phyloP scores from a whole-genome alignment of 2,797 vertebrate species.

The Sebastes steindachneri region DNA sequence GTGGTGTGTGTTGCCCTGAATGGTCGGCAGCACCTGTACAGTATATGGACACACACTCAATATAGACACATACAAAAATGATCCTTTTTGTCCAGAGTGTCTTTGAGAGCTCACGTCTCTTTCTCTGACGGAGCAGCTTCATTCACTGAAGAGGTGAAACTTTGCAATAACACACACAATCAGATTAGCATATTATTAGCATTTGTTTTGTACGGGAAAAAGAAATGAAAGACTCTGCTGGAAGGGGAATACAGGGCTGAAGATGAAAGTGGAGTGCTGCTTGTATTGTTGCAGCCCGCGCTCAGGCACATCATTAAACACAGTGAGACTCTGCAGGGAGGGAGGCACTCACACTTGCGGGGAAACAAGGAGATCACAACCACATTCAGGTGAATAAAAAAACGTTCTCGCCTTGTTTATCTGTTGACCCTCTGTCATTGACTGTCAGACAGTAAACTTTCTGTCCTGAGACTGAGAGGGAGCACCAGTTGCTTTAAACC shows the following conservation, averaged over 20 bases:
- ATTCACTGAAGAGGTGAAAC: constrained; percentile 10
- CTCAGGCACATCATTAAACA: neutral
- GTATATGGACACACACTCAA: neutral
- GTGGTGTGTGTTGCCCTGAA: neutral
- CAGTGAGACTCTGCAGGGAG: constrained; percentile 9
- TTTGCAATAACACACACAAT: constrained; percentile 31
- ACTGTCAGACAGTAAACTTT: neutral
- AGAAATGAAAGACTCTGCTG: constrained; percentile 21
- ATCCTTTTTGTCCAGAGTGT: neutral
- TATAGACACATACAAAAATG: neutral
- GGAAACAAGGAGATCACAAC: neutral
- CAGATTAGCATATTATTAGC: constrained; percentile 70
- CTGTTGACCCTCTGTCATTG: neutral
- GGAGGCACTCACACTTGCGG: neutral
- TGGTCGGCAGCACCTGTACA: neutral
- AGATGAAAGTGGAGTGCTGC: constrained; percentile 25
- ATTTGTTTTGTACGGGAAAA: constrained; percentile 29
- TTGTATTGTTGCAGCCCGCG: neutral
- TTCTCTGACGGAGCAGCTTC: neutral
- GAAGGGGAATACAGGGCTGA: neutral
- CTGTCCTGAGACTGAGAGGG: no score
- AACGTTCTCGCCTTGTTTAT: neutral
- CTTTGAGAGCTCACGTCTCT: neutral
- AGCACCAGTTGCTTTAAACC: no score
- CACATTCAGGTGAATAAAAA: neutral